phyloP scores from a whole-genome alignment of 2,797 vertebrate species.

The Sebastiscus albofasciatus region DNA sequence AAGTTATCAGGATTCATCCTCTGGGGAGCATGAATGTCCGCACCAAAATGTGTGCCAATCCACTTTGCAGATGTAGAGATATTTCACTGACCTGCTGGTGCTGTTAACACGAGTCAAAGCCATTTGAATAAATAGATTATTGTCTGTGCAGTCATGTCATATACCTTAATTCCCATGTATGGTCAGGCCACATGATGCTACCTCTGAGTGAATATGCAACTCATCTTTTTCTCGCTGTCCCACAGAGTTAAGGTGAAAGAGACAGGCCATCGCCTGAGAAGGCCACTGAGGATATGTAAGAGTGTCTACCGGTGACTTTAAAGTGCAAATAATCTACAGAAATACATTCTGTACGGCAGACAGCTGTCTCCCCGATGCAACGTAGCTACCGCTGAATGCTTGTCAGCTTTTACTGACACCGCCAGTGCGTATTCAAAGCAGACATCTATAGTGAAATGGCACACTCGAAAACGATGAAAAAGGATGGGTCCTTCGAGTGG shows the following conservation, averaged over 20 bases:
- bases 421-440: slow-evolving; percentile 35
- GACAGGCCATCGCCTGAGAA: slow-evolving; percentile 29
- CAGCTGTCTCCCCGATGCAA: slow-evolving; percentile 48
- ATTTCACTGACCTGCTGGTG: not conserved
- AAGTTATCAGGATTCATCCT: not conserved
- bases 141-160: not conserved
- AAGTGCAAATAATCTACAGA: slow-evolving; percentile 64
- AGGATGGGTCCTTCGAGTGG: slow-evolving; percentile 45
- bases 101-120: not conserved
- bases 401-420: slow-evolving; percentile 64
- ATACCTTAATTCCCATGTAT: not conserved
- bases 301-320: slow-evolving; percentile 46
- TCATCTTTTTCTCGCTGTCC: slow-evolving; percentile 3
- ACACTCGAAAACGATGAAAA: slow-evolving; percentile 49
- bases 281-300: slow-evolving; percentile 51
- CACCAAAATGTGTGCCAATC: not conserved
- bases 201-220: slow-evolving; percentile 17
- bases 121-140: not conserved
- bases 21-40: not conserved
- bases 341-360: slow-evolving; percentile 42
- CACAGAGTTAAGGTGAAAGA: slow-evolving; percentile 27
- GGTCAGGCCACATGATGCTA: not conserved
- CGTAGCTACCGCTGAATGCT: slow-evolving; percentile 26
- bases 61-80: not conserved
- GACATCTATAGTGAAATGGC: slow-evolving; percentile 49